A percentile compares a stretch with the other conserved stretches of the same genome.
Conservation (phyloP, 2,113 vertebrate genomes). For the Pogonocichla stellata region DNA sequence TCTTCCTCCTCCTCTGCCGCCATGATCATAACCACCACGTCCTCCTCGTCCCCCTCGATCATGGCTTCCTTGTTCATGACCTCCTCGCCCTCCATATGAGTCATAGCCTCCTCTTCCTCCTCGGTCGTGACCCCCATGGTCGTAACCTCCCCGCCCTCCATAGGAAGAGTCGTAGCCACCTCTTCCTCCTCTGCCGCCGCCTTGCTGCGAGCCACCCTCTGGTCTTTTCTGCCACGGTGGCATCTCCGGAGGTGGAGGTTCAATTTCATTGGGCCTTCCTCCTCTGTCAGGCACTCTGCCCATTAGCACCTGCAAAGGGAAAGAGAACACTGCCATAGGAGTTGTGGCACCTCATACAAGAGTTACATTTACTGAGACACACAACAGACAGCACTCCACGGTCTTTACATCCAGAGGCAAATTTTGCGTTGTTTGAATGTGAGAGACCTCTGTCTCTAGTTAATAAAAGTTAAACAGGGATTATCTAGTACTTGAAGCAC, state of each 20-base stretch:
- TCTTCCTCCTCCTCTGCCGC: slow-evolving; percentile 78
- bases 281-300: slow-evolving; percentile 96
- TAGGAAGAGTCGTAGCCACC: slow-evolving; percentile 70
- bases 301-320: slow-evolving; percentile 86
- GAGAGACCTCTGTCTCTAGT: neutral
- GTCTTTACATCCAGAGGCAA: neutral
- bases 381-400: neutral
- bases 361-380: neutral
- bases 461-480: neutral
- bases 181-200: slow-evolving; percentile 83
- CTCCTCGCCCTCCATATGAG: slow-evolving; percentile 84
- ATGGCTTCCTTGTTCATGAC: slow-evolving; percentile 76
- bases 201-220: slow-evolving; percentile 83
- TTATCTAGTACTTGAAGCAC: neutral
- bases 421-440: neutral
- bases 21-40: slow-evolving; percentile 80
- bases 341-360: neutral
- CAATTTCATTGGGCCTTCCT: slow-evolving; percentile 95
- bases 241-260: slow-evolving; percentile 97
- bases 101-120: slow-evolving; percentile 81
- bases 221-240: slow-evolving; percentile 97
- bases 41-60: slow-evolving; percentile 78
- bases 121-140: slow-evolving; percentile 65
- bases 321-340: neutral
- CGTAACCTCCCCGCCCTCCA: slow-evolving; percentile 69